phyloP scores from a whole-genome alignment of 1,140 invertebrate species.

The Papilio xuthus region DNA sequence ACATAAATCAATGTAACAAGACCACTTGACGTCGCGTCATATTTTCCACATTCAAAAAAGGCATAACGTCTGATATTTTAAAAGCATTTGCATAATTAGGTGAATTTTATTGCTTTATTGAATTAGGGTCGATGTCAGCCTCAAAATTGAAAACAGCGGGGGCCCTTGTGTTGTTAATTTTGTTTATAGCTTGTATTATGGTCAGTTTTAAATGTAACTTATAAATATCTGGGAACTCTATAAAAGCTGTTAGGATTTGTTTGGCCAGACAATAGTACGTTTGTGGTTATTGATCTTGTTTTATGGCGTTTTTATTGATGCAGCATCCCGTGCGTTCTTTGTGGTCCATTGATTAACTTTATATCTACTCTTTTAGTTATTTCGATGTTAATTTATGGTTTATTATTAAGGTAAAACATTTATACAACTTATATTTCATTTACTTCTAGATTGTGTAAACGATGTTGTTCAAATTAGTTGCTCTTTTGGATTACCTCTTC shows the following conservation, averaged over 20 bases:
- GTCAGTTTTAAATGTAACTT: conserved; percentile 72
- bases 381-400: conserved; percentile 9
- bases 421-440: background rate
- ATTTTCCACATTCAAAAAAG: conserved; percentile 71
- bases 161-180: conserved; percentile 79
- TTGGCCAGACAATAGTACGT: conserved; percentile 70
- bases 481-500: background rate
- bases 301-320: conserved; percentile 67
- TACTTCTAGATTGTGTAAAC: background rate
- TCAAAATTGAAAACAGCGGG: conserved; percentile 80
- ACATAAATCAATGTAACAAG: conserved; percentile 71
- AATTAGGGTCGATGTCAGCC: conserved; percentile 80
- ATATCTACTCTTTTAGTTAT: conserved; percentile 37
- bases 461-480: background rate
- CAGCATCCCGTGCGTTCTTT: conserved; percentile 41
- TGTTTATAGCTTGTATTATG: conserved; percentile 80
- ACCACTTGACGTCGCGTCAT: conserved; percentile 69
- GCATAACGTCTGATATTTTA: conserved; percentile 75
- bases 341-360: conserved; percentile 52
- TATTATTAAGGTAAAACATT: background rate
- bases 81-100: conserved; percentile 81
- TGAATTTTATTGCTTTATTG: conserved; percentile 82
- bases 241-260: conserved; percentile 71
- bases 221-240: conserved; percentile 73
- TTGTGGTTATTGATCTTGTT: conserved; percentile 72